Evolutionary conservation across 2,797 vertebrate species (phyloP).

Genomic region (Eurystomus glaucurus): DNA sequence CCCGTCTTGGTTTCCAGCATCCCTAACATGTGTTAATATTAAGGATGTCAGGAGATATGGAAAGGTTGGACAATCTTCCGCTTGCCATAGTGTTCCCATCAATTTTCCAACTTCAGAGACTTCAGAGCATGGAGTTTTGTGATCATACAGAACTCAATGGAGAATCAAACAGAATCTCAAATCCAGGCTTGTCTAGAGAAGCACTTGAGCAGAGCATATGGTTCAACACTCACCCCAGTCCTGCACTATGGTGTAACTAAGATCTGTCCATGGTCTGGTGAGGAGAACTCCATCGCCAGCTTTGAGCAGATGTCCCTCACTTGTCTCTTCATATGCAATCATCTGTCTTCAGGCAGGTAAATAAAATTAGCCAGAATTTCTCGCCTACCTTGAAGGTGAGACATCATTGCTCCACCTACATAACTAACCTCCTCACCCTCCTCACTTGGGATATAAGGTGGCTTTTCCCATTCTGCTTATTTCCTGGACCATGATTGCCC

Average conservation of each 20-base stretch:
- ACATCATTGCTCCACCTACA: not conserved
- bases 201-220: rapidly evolving
- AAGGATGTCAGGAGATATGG: not conserved
- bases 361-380: not conserved
- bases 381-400: not conserved
- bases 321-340: not conserved
- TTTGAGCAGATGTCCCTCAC: rapidly evolving
- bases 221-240: not conserved
- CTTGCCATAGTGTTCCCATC: not conserved
- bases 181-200: not conserved
- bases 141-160: too few relatives aligned
- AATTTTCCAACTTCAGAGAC: not conserved
- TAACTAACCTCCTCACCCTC: not conserved
- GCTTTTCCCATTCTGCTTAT: not conserved
- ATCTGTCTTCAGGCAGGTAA: not conserved
- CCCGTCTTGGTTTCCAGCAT: not conserved
- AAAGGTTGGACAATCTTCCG: not conserved
- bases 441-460: not conserved
- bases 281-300: not conserved
- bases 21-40: not conserved
- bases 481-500: rapidly evolving
- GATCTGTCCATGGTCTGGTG: rapidly evolving
- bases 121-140: not conserved
- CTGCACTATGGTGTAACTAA: not conserved
- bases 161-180: not conserved